Evolutionary conservation across 2,113 vertebrate species (phyloP).

Genomic region (Rhinoderma darwinii): DNA sequence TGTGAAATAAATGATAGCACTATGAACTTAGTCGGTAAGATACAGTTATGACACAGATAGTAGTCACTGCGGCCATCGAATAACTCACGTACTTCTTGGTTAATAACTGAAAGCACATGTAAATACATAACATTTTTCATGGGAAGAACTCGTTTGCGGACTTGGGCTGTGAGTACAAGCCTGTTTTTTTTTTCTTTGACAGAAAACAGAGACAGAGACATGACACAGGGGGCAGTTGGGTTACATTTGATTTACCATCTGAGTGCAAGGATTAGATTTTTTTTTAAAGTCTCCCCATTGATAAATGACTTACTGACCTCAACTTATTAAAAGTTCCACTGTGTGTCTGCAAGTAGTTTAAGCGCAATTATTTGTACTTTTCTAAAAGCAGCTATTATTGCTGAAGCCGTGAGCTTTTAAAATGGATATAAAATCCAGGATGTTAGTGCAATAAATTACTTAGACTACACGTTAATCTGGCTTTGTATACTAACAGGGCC

Average conservation of each 20-base stretch:
- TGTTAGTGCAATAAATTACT: slow-evolving; percentile 52
- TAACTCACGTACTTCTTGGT: background rate
- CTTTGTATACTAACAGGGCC: slow-evolving; percentile 25
- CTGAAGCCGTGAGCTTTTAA: slow-evolving; percentile 35
- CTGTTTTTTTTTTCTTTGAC: slow-evolving; percentile 36
- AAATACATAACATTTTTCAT: slow-evolving; percentile 11
- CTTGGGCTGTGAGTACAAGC: slow-evolving; percentile 15
- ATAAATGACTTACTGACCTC: slow-evolving; percentile 56
- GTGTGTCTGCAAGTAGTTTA: slow-evolving; percentile 45
- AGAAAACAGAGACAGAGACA: slow-evolving; percentile 55
- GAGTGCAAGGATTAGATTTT: slow-evolving; percentile 51
- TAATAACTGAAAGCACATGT: slow-evolving; percentile 16
- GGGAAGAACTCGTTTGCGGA: background rate
- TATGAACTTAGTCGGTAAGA: background rate
- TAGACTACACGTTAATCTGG: slow-evolving; percentile 8
- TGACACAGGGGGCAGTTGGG: slow-evolving; percentile 54
- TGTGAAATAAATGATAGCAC: background rate
- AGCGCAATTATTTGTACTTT: slow-evolving; percentile 44
- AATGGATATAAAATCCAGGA: slow-evolving; percentile 44
- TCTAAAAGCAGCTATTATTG: slow-evolving; percentile 49
- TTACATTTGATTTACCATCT: slow-evolving; percentile 58
- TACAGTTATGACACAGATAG: slow-evolving; percentile 8
- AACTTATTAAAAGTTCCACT: slow-evolving; percentile 54
- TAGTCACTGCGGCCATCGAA: background rate
- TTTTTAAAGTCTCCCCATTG: slow-evolving; percentile 43